phyloP scores from a whole-genome alignment of 2,888 invertebrate species.

The Drosophila limbata region DNA sequence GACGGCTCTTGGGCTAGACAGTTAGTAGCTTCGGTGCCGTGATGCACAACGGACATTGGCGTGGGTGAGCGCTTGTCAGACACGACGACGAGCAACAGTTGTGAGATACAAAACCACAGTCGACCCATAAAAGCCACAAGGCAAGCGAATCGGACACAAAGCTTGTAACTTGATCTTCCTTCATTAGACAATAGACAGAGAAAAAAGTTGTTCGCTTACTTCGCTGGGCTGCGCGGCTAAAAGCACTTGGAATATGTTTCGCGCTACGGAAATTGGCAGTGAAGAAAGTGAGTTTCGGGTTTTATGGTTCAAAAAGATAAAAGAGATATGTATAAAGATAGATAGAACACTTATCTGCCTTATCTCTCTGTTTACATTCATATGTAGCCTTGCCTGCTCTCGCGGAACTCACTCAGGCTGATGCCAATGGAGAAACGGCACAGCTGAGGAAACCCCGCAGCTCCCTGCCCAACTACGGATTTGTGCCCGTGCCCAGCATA shows the following conservation, averaged over 20 bases:
- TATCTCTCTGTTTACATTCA: neutral
- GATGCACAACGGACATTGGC: slow-evolving; percentile 49
- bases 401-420: slow-evolving; percentile 61
- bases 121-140: slow-evolving; percentile 47
- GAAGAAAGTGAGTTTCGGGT: slow-evolving; percentile 81
- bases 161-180: slow-evolving; percentile 53
- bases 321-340: slow-evolving; percentile 3
- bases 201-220: slow-evolving; percentile 41
- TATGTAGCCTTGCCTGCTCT: slow-evolving; percentile 75
- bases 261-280: slow-evolving; percentile 78
- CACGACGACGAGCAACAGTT: slow-evolving; percentile 14
- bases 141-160: slow-evolving; percentile 36
- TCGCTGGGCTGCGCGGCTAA: slow-evolving; percentile 6
- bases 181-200: slow-evolving; percentile 13
- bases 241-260: slow-evolving; percentile 73
- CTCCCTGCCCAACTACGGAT: slow-evolving; percentile 73
- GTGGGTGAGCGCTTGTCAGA: slow-evolving; percentile 32
- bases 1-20: slow-evolving; percentile 13
- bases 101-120: slow-evolving; percentile 42
- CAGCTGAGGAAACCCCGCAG: slow-evolving; percentile 48
- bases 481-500: slow-evolving; percentile 64
- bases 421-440: slow-evolving; percentile 27
- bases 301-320: slow-evolving; percentile 46
- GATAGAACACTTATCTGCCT: neutral
- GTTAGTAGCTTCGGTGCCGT: slow-evolving; percentile 53